A percentile compares a stretch with the other conserved stretches of the same genome.
phyloP scores from a whole-genome alignment of 2,888 invertebrate species.

The Tenodera sinensis region DNA sequence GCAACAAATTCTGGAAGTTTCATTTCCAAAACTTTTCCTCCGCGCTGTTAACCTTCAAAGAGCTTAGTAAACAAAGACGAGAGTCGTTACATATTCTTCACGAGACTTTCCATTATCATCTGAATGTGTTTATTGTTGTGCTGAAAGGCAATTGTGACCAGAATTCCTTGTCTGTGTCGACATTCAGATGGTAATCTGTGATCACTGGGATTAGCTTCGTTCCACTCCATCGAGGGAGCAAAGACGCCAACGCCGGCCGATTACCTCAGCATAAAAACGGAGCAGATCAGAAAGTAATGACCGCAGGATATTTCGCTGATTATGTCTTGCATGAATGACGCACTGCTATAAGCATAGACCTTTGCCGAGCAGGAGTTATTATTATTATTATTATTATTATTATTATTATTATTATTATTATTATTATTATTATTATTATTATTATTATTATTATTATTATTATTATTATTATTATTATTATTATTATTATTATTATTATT shows the following conservation, averaged over 20 bases:
- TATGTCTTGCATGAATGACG: no score
- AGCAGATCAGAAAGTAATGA: background rate
- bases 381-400: no score
- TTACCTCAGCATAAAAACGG: background rate
- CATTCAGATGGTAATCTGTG: background rate
- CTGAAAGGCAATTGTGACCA: background rate
- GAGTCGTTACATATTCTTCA: background rate
- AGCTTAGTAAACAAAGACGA: background rate
- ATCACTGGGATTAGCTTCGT: background rate
- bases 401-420: no score
- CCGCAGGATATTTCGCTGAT: no score
- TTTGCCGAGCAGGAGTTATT: no score
- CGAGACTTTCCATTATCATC: background rate
- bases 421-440: no score
- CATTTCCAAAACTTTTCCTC: background rate
- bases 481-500: no score
- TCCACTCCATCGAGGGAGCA: background rate
- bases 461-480: no score
- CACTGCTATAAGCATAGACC: no score
- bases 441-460: no score
- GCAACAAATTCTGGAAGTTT: background rate
- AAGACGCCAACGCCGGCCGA: background rate
- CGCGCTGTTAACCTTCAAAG: background rate
- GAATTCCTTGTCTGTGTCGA: background rate
- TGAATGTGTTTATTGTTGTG: background rate